Base-by-base conservation (phyloP, 2,888 invertebrate genomes). In the Tupiocoris notatus region DNA sequence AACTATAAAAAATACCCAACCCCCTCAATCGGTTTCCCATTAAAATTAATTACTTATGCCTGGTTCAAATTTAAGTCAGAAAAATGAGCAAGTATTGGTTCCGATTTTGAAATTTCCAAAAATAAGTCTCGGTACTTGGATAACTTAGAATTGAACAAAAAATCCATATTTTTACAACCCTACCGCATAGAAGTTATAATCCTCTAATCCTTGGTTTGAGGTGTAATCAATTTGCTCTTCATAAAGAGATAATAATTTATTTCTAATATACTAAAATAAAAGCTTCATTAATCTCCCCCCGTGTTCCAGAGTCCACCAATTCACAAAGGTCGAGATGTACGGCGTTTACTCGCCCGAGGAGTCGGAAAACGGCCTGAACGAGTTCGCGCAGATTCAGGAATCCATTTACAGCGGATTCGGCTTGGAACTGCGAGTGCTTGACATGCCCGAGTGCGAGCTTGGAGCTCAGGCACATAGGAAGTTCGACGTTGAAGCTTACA, bases 261-360 rank as follows among this genome's bases (percentile, higher is more conserved):
- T 56, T 56, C n/a, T n/a, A n/a, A n/a, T n/a, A n/a, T n/a, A n/a
- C n/a, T n/a, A n/a, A n/a, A n/a, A n/a, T n/a, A n/a, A n/a, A n/a
- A n/a, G n/a, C n/a, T n/a, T n/a, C n/a, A n/a, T n/a, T n/a, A n/a
- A 12, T 39, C 25, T 65, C 17, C 25, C 18, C 12, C 1, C 24
- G 16, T 25, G 3, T 84, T 84, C 64, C 82, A 93, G 98, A 82
- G 97, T 98, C 39, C 97, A 97, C 84, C 93, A 96, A 82, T 98
- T 98, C 83, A 95, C 94, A 2, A 98, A 98, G 88, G 96, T 98
- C 1, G 98, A 98, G 88, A 98, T 98, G 96, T 98, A 98, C 87
- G 89, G 89, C 16, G 89, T 94, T 2, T 89, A 92, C 22, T 84
- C 86, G 6, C 88, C 89, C 76, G 86, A 89, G 64, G 87, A 91